Percentiles rank a stretch among this genome's conserved stretches.
These are phyloP conservation scores for Peromyscus leucopus DNA, from an alignment of 2,113 vertebrate species.

Conservation along the genomic window DNA sequence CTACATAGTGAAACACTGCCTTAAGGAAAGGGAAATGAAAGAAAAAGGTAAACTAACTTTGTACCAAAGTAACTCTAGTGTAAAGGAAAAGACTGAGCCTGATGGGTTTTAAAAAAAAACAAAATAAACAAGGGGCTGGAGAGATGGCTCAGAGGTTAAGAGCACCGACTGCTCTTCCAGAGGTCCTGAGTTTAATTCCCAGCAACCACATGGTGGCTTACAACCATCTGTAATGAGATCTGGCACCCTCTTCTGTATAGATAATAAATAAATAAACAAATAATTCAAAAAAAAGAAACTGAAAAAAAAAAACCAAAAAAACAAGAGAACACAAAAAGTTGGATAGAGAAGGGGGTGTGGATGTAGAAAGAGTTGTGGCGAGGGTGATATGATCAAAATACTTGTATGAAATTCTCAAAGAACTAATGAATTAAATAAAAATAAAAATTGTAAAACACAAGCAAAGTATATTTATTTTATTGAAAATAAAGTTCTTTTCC, in stretches of 20 bases:
- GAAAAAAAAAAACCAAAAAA: neutral
- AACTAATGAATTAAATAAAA: neutral
- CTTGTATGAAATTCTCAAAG: neutral
- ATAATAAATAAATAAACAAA: too few species aligned
- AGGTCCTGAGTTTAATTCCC: too few species aligned
- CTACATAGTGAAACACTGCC: neutral
- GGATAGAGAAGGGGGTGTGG: neutral
- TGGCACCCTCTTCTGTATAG: too few species aligned
- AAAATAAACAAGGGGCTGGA: too few species aligned
- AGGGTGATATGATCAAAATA: neutral
- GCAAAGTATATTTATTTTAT: neutral
- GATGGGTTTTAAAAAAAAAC: neutral
- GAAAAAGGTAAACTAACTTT: neutral
- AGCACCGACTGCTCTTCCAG: too few species aligned
- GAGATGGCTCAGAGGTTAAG: too few species aligned
- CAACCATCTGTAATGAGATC: too few species aligned
- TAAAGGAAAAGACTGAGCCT: neutral
- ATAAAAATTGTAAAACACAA: neutral
- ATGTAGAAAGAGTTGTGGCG: neutral
- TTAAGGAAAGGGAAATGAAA: neutral
- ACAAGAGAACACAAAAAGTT: neutral
- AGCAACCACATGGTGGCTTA: too few species aligned
- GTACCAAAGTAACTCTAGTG: conserved; percentile 6
- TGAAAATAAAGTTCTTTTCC: neutral
- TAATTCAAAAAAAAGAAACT: too few species aligned